These are phyloP conservation scores for Holothuria scabra DNA, from an alignment of 53 echinoderm and acorn worm genomes.

Conservation along the genomic window DNA sequence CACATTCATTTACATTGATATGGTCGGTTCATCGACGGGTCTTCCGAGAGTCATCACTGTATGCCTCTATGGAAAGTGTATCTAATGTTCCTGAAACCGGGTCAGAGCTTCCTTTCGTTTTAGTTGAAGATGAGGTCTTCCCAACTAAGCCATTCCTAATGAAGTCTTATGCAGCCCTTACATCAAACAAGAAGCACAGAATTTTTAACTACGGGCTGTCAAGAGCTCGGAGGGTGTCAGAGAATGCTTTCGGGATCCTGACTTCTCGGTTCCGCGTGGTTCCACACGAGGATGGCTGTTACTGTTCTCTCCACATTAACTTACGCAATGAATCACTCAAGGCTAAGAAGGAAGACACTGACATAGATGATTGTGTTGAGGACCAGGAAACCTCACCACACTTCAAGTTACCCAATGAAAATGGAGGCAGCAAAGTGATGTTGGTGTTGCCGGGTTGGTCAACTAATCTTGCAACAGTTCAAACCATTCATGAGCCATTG, in stretches of 20 bases:
- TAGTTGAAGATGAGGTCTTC: constrained; percentile 22
- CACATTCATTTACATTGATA: neutral
- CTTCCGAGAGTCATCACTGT: neutral
- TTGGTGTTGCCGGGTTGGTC: neutral
- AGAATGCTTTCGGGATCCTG: constrained; percentile 18
- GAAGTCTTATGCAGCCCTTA: constrained; percentile 57
- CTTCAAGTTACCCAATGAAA: neutral
- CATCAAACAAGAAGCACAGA: constrained; percentile 1
- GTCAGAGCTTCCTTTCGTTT: neutral
- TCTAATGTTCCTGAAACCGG: neutral
- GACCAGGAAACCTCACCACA: neutral
- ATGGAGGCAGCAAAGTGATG: neutral
- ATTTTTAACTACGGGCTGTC: constrained; percentile 59
- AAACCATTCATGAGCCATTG: neutral
- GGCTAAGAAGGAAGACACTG: neutral
- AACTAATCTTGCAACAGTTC: neutral
- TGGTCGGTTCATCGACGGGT: neutral
- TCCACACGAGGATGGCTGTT: constrained; percentile 44
- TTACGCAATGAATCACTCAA: constrained; percentile 1
- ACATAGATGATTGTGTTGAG: neutral
- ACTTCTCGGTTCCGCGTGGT: constrained; percentile 44
- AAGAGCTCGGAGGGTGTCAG: constrained; percentile 55
- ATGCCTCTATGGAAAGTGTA: neutral
- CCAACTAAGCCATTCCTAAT: constrained; percentile 60
- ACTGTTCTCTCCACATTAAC: constrained; percentile 64